Conservation (phyloP, 1,140 invertebrate genomes). For the Drosophila erecta region DNA sequence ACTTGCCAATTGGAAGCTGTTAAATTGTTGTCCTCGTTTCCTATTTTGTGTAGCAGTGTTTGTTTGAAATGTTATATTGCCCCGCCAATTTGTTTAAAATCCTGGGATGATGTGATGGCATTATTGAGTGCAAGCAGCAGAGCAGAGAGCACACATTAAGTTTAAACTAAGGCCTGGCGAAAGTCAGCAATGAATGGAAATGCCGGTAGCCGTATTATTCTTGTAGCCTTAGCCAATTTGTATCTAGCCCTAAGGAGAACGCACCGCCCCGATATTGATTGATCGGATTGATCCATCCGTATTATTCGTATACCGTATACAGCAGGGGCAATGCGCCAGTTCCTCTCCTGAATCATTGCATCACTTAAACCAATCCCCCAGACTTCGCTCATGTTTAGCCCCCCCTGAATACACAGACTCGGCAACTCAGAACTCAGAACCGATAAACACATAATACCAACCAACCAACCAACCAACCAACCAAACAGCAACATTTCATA, state of each 20-base stretch:
- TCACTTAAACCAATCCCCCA: conserved; percentile 5
- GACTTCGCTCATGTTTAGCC: conserved; percentile 19
- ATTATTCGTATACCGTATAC: neutral
- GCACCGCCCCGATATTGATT: conserved; percentile 11
- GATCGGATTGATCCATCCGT: neutral
- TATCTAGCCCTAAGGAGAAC: conserved; percentile 35
- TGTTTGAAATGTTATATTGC: conserved; percentile 30
- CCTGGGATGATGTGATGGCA: conserved; percentile 73
- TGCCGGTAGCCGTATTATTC: neutral
- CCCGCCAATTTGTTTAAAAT: conserved; percentile 7
- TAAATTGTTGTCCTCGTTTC: conserved; percentile 42
- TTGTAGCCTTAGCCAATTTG: conserved; percentile 20
- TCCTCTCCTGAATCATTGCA: conserved; percentile 20
- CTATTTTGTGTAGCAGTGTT: conserved; percentile 43
- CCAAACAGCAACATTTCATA: conserved; percentile 47
- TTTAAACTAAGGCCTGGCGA: conserved; percentile 8
- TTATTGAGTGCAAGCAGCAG: conserved; percentile 71
- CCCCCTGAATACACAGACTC: conserved; percentile 26
- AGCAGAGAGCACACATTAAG: conserved; percentile 36
- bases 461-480: conserved; percentile 34
- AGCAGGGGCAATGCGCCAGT: conserved; percentile 13
- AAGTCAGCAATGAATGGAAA: conserved; percentile 43
- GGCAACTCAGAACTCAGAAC: conserved; percentile 11
- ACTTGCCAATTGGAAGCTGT: conserved; percentile 43
- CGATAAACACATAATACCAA: conserved; percentile 37